A percentile compares a stretch with the other conserved stretches of the same genome.
Evolutionary conservation across 2,888 invertebrate genomes (phyloP).

Genomic region (Slavum lentiscoides): DNA sequence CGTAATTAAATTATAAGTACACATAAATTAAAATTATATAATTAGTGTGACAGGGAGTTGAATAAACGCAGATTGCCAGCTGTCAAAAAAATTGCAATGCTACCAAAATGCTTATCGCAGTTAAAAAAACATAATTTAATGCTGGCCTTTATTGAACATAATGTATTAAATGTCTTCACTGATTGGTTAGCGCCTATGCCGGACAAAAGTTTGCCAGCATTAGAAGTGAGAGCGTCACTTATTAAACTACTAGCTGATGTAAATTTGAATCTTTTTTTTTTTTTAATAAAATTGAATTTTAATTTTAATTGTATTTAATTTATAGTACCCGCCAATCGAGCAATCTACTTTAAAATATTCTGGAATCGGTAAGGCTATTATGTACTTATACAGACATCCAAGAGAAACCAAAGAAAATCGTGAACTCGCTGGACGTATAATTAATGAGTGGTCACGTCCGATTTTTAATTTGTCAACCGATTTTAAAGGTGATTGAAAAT

Average conservation of each 20-base stretch:
- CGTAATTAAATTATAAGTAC: too few relatives aligned
- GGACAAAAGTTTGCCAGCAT: conserved; percentile 91
- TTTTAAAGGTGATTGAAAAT: conserved; percentile 67
- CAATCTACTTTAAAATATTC: conserved; percentile 90
- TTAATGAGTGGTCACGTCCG: conserved; percentile 96
- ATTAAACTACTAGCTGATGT: conserved; percentile 78
- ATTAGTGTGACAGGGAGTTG: conserved; percentile 81
- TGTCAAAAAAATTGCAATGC: conserved; percentile 87
- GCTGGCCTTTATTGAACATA: conserved; percentile 94
- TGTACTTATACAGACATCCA: conserved; percentile 99
- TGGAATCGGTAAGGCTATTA: conserved; percentile 97
- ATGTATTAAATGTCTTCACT: conserved; percentile 84
- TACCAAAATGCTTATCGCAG: conserved; percentile 86
- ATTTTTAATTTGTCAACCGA: conserved; percentile 95
- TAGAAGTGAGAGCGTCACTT: conserved; percentile 87
- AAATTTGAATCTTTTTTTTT: conserved; percentile 59
- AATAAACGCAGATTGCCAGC: conserved; percentile 86
- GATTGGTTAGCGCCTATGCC: conserved; percentile 99
- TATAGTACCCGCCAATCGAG: conserved; percentile 84
- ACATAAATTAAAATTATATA: conserved; percentile 12
- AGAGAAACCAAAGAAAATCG: conserved; percentile 92
- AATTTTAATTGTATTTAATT: conserved; percentile 55
- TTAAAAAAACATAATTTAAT: conserved; percentile 94
- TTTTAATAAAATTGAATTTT: not conserved
- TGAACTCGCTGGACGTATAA: conserved; percentile 85